These are phyloP conservation scores for Hydraecia micacea DNA, from an alignment of 2,888 invertebrate species.

Conservation along the genomic window DNA sequence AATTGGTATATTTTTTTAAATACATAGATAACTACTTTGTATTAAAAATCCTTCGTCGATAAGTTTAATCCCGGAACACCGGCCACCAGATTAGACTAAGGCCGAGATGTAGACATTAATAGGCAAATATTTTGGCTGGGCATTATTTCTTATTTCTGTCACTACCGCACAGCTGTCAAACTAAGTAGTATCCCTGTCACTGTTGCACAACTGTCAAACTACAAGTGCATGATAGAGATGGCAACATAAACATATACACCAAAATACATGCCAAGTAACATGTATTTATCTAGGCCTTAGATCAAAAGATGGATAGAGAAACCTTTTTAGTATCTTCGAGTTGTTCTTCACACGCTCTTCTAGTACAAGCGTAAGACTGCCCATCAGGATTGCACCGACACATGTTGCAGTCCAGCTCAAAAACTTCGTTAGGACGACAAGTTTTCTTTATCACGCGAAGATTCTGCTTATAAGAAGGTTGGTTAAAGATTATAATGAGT, in stretches of 20 bases:
- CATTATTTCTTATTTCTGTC: neutral
- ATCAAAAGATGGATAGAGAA: constrained; percentile 18
- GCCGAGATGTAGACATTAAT: neutral
- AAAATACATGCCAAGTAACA: too few relatives aligned
- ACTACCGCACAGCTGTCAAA: neutral
- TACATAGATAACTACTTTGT: neutral
- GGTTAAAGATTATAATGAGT: neutral
- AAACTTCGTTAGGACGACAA: constrained; percentile 89
- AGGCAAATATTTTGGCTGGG: neutral
- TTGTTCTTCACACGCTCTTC: constrained; percentile 81
- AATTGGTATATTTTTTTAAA: too few relatives aligned
- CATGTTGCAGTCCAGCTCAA: constrained; percentile 90
- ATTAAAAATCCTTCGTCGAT: neutral
- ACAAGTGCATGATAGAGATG: neutral
- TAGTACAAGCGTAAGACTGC: constrained; percentile 88
- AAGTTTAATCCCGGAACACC: neutral
- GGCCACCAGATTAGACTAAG: constrained; percentile 12
- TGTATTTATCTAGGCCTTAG: neutral
- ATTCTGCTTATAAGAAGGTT: constrained; percentile 67
- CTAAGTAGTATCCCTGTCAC: neutral
- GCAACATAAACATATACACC: neutral
- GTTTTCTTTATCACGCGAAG: constrained; percentile 75
- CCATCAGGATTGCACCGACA: constrained; percentile 90
- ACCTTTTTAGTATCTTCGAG: constrained; percentile 74
- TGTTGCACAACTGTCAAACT: neutral